phyloP scores from a whole-genome alignment of 2,113 vertebrate species.

The Oostethus manadensis region DNA sequence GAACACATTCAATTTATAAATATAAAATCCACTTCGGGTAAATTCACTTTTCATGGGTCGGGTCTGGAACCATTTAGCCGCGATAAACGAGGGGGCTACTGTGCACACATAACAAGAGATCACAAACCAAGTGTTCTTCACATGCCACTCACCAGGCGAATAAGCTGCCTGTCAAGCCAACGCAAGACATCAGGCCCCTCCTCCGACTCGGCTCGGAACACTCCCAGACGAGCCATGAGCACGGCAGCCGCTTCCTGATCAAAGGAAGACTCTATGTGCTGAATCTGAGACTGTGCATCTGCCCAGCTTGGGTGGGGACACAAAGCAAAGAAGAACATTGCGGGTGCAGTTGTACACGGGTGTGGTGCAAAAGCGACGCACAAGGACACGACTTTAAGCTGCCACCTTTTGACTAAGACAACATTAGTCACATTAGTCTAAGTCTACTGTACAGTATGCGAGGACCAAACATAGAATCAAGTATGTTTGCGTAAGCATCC shows the following conservation, averaged over 20 bases:
- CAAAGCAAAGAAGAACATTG: background rate
- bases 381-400: no score
- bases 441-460: no score
- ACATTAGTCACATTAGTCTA: no score
- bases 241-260: conserved; percentile 94
- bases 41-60: no score
- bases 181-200: conserved; percentile 93
- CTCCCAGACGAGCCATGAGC: conserved; percentile 91
- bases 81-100: no score
- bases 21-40: no score
- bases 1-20: no score
- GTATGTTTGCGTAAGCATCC: background rate
- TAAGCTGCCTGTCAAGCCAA: conserved; percentile 96
- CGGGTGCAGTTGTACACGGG: conserved; percentile 17
- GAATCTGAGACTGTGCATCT: conserved; percentile 90
- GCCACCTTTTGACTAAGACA: no score
- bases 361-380: conserved; percentile 34
- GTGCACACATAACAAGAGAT: background rate
- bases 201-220: conserved; percentile 90
- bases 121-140: background rate
- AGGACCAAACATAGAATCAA: no score
- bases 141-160: conserved; percentile 81
- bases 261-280: conserved; percentile 92
- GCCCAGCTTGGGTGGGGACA: conserved; percentile 79
- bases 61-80: no score